Base-by-base conservation (phyloP, 2,113 vertebrate genomes). In the Eublepharis macularius region DNA sequence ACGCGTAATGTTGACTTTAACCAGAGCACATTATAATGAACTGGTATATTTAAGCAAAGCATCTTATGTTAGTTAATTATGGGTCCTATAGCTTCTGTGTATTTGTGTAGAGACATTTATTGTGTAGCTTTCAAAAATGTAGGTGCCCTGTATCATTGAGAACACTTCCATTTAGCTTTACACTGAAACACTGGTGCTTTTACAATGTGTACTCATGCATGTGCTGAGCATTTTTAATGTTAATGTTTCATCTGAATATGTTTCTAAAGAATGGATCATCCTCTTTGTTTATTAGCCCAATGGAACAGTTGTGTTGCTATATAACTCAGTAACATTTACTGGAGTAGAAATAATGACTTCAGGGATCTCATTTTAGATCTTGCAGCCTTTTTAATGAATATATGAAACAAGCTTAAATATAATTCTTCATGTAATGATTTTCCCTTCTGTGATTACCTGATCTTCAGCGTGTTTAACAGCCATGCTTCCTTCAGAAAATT, bases 1-100 rank as follows among this genome's bases (percentile, higher is more conserved):
- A 86, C 57, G 8, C 78, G 90, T 88, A 80, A 78, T 92, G 89
- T 91, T 84, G n/a, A 54, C 83, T 93, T 94, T 92, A 91, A 86
- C 70, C 17, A 45, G 1, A 65, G 29, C 26, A 49, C 69, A 57
- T 60, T 94, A 93, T 91, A 94, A 86, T 91, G 57, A 90, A 86
- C 70, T 83, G 9, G n/a, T 26, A 65, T 29, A 39, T 41, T 85
- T 84, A 93, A 92, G 91, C 5, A 85, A 79, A 87, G 66, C 29
- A 80, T 83, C 54, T 84, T 57, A 2, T 70, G 81, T 89, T 89
- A 75, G 76, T 86, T 93, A 92, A 94, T 94, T 95, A 86, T 24
- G 72, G 72, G 43, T 24, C 43, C 83, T 87, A 84, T 84, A 69
- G 34, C 86, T 76, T 76, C 39, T 60, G 13, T 87, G 3, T 36